Base-by-base conservation (phyloP, 2,888 invertebrate species). In the Kuschelorhynchus macadamiae region DNA sequence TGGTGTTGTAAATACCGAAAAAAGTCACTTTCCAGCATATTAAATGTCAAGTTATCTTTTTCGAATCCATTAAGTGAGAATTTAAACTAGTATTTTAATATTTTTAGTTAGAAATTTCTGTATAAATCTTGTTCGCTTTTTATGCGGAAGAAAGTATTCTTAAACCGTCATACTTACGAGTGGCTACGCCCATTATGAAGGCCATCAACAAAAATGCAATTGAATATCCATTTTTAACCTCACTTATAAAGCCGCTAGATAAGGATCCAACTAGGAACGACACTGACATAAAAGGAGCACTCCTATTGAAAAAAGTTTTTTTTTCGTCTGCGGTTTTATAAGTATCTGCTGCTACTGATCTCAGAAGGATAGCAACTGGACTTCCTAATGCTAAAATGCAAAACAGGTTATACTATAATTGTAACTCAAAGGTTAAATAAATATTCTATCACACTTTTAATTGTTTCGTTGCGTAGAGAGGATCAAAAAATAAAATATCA, bases 201-300 rank as follows among this genome's bases (percentile, higher is more conserved):
- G 71, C 55, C 44, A 71, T 64, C 5, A 65, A 12, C 14, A 66
- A 47, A 56, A 72, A 73, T 14, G 57, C 42, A n/a, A 65, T 32
- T 2, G 33, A 41, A 44, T 59, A 63, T 4, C 74, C 74, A 50
- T 73, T 61, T 17, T 62, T 61, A 2, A 46, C 41, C 61, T 74
- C 74, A 47, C 71, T 73, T 25, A 74, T 41, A 53, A 72, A 71
- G 33, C 74, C 74, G 53, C 72, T 68, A 9, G 70, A 39, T 8
- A 71, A 14, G 9, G 74, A 67, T 0, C 73, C 73, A n/a, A 63
- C 20, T 17, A 74, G 39, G 25, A 74, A 70, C 0, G 39, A 55
- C 9, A 62, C 36, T 7, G 63, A 63, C 5, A 66, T 59, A 21
- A 71, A 11, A 8, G 64, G 61, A 0, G 63, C 71, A 8, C 63